A percentile compares a stretch with the other conserved stretches of the same genome.
phyloP scores from a whole-genome alignment of 1,140 invertebrate species.

The Calephelis virginiensis region DNA sequence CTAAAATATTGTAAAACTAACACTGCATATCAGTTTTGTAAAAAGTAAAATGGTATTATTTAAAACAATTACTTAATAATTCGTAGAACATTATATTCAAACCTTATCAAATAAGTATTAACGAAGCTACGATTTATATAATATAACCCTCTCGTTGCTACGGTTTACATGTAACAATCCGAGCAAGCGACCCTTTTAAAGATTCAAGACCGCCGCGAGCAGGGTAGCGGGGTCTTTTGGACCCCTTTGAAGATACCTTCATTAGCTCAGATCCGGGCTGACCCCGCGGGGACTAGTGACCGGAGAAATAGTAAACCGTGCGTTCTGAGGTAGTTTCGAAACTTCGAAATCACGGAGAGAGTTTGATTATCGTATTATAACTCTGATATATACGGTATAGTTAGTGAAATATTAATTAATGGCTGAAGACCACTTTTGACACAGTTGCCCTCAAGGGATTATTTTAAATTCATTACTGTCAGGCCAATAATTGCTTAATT shows the following conservation, averaged over 20 bases:
- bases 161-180: slow-evolving; percentile 43
- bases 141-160: slow-evolving; percentile 11
- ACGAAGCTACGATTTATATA: slow-evolving; percentile 3
- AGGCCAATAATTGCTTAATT: background rate
- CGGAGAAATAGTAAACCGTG: slow-evolving; percentile 40
- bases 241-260: slow-evolving; percentile 72
- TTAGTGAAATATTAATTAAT: slow-evolving; percentile 10
- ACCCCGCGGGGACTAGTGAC: slow-evolving; percentile 49
- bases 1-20: too few relatives aligned
- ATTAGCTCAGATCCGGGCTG: slow-evolving; percentile 55
- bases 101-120: background rate
- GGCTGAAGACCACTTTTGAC: background rate
- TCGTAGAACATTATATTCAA: too few relatives aligned
- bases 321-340: slow-evolving; percentile 29
- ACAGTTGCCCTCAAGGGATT: background rate
- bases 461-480: background rate
- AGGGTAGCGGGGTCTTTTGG: slow-evolving; percentile 44
- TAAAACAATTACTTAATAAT: too few relatives aligned
- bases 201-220: slow-evolving; percentile 63
- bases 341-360: slow-evolving; percentile 29
- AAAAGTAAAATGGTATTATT: too few relatives aligned
- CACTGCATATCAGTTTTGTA: too few relatives aligned
- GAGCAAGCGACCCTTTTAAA: slow-evolving; percentile 60
- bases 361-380: slow-evolving; percentile 28
- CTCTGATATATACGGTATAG: slow-evolving; percentile 11